These are phyloP conservation scores for Eilema griseolum DNA, from an alignment of 2,888 invertebrate genomes.

Conservation along the genomic window DNA sequence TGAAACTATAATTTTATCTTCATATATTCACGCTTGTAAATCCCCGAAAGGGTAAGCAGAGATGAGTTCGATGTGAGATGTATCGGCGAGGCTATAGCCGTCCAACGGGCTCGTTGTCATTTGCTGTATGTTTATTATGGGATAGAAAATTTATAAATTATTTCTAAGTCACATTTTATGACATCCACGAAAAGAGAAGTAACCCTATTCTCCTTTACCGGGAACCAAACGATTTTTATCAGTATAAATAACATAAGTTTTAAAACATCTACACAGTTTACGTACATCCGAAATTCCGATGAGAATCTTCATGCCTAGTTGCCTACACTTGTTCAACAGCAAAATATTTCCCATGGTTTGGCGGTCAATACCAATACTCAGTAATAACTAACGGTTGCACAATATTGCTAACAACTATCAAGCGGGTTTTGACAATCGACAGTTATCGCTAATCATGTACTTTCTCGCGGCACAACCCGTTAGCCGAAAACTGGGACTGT, in stretches of 20 bases:
- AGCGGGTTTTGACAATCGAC: constrained; percentile 72
- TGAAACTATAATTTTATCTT: background rate
- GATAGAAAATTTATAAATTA: too few species aligned
- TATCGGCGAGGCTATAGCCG: too few species aligned
- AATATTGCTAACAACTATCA: constrained; percentile 52
- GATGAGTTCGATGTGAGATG: too few species aligned
- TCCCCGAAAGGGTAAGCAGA: too few species aligned
- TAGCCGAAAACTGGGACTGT: constrained; percentile 82
- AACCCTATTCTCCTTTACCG: too few species aligned
- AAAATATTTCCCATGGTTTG: constrained; percentile 39
- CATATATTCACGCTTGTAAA: background rate
- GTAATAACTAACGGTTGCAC: constrained; percentile 63
- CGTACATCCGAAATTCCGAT: background rate
- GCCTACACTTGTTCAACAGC: background rate
- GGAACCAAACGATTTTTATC: too few species aligned
- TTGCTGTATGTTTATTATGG: too few species aligned
- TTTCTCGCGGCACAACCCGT: constrained; percentile 74
- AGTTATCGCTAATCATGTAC: constrained; percentile 83
- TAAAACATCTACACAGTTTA: background rate
- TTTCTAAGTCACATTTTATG: too few species aligned
- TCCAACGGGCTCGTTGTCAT: too few species aligned
- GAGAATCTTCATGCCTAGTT: background rate
- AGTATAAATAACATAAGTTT: background rate
- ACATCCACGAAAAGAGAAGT: too few species aligned
- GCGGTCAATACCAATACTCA: constrained; percentile 24